A percentile compares a stretch with the other conserved stretches of the same genome.
phyloP scores from a whole-genome alignment of 2,113 vertebrate genomes.

The Leptodactylus fuscus region DNA sequence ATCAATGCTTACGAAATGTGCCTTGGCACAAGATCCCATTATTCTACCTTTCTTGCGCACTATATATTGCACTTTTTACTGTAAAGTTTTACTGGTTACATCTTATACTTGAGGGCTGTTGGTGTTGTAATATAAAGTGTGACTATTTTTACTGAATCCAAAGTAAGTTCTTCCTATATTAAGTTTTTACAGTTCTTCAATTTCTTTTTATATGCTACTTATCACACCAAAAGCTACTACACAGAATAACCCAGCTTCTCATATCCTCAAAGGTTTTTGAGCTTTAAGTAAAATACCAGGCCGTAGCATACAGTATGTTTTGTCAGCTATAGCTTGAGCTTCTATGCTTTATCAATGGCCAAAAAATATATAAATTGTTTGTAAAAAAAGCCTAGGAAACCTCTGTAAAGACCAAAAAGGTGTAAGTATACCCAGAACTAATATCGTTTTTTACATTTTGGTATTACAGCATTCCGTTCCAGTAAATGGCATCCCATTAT shows the following conservation, averaged over 20 bases:
- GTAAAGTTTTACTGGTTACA: background rate
- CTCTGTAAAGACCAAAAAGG: background rate
- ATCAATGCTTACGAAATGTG: background rate
- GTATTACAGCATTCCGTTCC: no score
- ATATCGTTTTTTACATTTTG: background rate
- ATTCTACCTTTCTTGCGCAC: background rate
- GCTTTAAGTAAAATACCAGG: background rate
- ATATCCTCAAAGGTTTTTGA: background rate
- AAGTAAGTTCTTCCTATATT: conserved; percentile 9
- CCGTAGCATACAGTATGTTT: background rate
- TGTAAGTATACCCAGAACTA: background rate
- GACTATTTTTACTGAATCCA: conserved; percentile 10
- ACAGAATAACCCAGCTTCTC: background rate
- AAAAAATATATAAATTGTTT: background rate
- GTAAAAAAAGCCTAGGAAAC: background rate
- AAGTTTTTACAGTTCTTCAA: background rate
- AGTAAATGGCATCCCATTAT: no score
- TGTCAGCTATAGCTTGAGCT: background rate
- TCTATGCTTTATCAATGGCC: background rate
- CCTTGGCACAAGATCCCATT: conserved; percentile 13
- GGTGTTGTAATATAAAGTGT: conserved; percentile 29
- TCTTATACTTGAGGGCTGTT: background rate
- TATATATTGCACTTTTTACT: conserved; percentile 16
- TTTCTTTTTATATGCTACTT: conserved; percentile 11
- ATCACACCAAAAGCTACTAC: background rate